Evolutionary conservation across 2,113 vertebrate genomes (phyloP).

Genomic region (Phocoena sinus): DNA sequence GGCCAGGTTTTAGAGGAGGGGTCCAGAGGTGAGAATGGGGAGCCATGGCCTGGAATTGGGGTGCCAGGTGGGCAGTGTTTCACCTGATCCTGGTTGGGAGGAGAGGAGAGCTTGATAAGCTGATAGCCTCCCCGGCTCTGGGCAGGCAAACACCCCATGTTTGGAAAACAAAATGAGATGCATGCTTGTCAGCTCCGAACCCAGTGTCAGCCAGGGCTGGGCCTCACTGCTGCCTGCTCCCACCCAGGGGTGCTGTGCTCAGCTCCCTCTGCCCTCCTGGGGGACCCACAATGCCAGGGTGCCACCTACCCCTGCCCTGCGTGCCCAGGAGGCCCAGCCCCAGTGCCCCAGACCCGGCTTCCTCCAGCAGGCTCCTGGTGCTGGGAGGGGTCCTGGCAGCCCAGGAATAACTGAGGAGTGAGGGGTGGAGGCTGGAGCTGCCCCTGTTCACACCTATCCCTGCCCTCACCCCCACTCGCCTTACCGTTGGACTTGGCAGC

Average conservation of each 20-base stretch:
- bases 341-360: neutral
- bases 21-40: neutral
- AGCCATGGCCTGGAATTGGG: neutral
- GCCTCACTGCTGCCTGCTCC: fast-evolving
- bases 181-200: fast-evolving
- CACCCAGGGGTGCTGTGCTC: neutral
- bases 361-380: fast-evolving
- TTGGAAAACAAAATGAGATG: neutral
- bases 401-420: fast-evolving
- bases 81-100: neutral
- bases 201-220: fast-evolving
- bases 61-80: neutral
- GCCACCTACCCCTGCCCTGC: neutral
- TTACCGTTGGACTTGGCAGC: neutral
- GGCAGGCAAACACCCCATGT: fast-evolving
- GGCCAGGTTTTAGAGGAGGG: neutral
- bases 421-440: neutral
- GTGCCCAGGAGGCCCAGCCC: neutral
- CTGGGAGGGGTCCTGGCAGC: neutral
- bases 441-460: fast-evolving
- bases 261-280: no score
- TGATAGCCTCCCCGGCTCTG: neutral
- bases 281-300: fast-evolving
- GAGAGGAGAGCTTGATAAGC: neutral
- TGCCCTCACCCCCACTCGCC: fast-evolving